A percentile compares a stretch with the other conserved stretches of the same genome.
phyloP scores from a whole-genome alignment of 2,113 vertebrate genomes.

The Platichthys stellatus region DNA sequence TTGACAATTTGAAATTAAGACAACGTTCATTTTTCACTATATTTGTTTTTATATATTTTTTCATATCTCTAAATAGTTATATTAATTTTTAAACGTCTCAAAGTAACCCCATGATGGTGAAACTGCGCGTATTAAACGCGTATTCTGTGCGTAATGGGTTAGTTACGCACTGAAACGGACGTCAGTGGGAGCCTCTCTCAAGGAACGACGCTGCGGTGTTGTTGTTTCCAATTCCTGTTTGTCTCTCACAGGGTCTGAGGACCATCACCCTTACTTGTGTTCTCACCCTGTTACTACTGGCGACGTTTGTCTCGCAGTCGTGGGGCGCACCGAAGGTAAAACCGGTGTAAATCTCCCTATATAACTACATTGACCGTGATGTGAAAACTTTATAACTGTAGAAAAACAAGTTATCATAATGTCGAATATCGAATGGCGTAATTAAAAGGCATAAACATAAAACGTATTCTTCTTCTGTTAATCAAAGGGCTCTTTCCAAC shows the following conservation, averaged over 20 bases:
- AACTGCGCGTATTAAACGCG: not conserved
- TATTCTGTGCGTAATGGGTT: not conserved
- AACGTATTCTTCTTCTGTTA: not conserved
- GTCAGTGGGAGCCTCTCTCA: not conserved
- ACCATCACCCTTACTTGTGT: conserved; percentile 61
- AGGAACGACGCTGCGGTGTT: not conserved
- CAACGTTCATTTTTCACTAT: too few species aligned
- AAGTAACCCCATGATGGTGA: not conserved
- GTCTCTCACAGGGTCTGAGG: conserved; percentile 77
- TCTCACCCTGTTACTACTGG: conserved; percentile 82
- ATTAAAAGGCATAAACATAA: too few species aligned
- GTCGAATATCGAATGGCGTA: too few species aligned
- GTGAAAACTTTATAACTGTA: not conserved
- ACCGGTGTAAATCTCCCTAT: not conserved
- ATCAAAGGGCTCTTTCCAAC: conserved; percentile 85
- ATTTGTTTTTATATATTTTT: too few species aligned
- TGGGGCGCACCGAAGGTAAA: conserved; percentile 87
- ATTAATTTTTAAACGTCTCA: not conserved
- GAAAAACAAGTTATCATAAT: not conserved
- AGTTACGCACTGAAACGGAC: not conserved
- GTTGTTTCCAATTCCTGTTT: not conserved
- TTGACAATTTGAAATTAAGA: not conserved
- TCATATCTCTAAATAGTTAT: too few species aligned
- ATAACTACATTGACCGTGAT: not conserved
- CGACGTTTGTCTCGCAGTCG: conserved; percentile 77